Conservation (phyloP, 2,888 invertebrate species). For the Leptopilina syphax region DNA sequence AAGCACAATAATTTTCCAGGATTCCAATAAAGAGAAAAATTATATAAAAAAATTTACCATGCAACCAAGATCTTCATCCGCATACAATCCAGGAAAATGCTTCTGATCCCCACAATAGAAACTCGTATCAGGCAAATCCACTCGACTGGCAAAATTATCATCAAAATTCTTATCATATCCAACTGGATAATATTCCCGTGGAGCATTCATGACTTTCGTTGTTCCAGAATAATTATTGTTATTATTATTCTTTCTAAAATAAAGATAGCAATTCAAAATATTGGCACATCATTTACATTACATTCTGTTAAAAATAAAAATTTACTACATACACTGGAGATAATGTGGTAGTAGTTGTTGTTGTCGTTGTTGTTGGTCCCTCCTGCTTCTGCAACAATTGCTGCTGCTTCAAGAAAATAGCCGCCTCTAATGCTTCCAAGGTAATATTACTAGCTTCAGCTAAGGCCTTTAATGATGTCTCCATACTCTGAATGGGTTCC, state of each 20-base stretch:
- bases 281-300: no score
- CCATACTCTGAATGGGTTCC: conserved; percentile 73
- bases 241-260: conserved; percentile 61
- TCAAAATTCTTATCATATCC: conserved; percentile 94
- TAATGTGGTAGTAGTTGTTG: conserved; percentile 74
- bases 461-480: conserved; percentile 78
- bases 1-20: no score
- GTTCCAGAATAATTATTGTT: conserved; percentile 68
- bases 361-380: conserved; percentile 77
- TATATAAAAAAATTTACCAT: conserved; percentile 81
- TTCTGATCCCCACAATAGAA: conserved; percentile 93
- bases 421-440: conserved; percentile 87
- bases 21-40: not conserved
- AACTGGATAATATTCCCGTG: conserved; percentile 91
- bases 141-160: conserved; percentile 90
- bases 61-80: conserved; percentile 91
- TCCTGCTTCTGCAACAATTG: conserved; percentile 82
- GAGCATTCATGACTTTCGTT: conserved; percentile 91
- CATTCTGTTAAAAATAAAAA: not conserved
- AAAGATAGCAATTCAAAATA: not conserved
- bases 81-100: conserved; percentile 93
- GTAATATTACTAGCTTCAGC: conserved; percentile 88
- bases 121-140: conserved; percentile 89
- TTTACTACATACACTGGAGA: conserved; percentile 62
- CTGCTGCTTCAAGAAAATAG: conserved; percentile 84